These are phyloP conservation scores for Todus mexicanus DNA, from an alignment of 2,797 vertebrate species.

Conservation along the genomic window DNA sequence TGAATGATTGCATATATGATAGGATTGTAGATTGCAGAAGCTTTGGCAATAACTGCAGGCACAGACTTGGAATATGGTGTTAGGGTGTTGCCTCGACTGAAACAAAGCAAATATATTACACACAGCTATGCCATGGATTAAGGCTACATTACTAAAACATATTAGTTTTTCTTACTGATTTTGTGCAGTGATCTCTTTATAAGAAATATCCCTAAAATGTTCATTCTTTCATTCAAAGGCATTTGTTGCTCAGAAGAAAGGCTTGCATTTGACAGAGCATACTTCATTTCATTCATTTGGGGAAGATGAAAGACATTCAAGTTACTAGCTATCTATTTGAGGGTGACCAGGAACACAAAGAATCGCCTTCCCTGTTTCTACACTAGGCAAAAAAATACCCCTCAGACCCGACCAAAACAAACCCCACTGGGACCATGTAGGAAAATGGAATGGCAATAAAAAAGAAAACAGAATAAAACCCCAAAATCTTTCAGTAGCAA, in stretches of 20 bases:
- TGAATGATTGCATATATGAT: slow-evolving; percentile 90
- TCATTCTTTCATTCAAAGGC: not conserved
- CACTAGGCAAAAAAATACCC: not conserved
- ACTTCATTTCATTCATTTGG: not conserved
- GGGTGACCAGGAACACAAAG: not conserved
- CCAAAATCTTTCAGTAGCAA: not conserved
- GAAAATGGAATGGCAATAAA: not conserved
- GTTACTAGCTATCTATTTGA: not conserved
- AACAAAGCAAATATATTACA: slow-evolving; percentile 47
- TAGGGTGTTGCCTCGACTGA: slow-evolving; percentile 77
- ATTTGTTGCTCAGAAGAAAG: not conserved
- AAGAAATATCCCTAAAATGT: not conserved
- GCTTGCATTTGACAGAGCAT: not conserved
- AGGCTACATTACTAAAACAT: not conserved
- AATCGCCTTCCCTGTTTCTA: not conserved
- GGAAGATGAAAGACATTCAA: not conserved
- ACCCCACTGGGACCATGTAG: not conserved
- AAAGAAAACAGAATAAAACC: not conserved
- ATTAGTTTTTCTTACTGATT: not conserved
- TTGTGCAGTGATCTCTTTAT: not conserved
- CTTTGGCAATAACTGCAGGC: slow-evolving; percentile 87
- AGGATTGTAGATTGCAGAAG: slow-evolving; percentile 88
- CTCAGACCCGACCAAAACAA: not conserved
- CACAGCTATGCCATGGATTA: not conserved
- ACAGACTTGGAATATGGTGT: slow-evolving; percentile 87